Evolutionary conservation across 1,140 invertebrate species (phyloP).

Genomic region (Telenomus remus): DNA sequence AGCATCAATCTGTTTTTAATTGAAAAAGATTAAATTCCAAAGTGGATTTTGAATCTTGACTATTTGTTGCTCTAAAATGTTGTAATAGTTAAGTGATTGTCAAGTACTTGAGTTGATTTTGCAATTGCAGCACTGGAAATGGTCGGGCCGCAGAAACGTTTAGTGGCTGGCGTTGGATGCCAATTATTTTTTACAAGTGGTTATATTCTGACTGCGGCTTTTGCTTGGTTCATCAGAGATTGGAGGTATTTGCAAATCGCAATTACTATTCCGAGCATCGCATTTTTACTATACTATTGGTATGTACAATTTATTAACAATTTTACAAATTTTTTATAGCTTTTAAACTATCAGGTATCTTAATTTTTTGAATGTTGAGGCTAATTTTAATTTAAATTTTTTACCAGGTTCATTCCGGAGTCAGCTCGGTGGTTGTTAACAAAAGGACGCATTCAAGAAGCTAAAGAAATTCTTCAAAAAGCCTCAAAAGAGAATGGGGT

Average conservation of each 20-base stretch:
- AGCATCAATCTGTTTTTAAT: too few species aligned
- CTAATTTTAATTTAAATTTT: constrained; percentile 2
- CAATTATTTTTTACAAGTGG: constrained; percentile 88
- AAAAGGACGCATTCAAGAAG: constrained; percentile 83
- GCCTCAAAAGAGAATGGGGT: constrained; percentile 83
- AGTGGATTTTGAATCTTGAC: too few species aligned
- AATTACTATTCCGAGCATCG: constrained; percentile 81
- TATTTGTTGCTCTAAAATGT: too few species aligned
- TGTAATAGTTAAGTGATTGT: too few species aligned
- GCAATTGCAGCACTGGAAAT: constrained; percentile 84
- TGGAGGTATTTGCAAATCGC: constrained; percentile 86
- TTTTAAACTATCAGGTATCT: too few species aligned
- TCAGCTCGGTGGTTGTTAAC: constrained; percentile 87
- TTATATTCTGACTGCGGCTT: constrained; percentile 82
- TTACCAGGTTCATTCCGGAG: constrained; percentile 84
- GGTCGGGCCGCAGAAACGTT: constrained; percentile 84
- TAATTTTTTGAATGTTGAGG: too few species aligned
- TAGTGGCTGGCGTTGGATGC: constrained; percentile 84
- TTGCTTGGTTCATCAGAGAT: constrained; percentile 84
- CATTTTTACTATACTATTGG: constrained; percentile 88
- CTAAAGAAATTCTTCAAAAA: constrained; percentile 80
- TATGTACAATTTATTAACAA: constrained; percentile 66
- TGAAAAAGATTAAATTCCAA: too few species aligned
- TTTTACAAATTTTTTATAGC: constrained; percentile 12
- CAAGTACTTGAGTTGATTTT: constrained; percentile 15